Evolutionary conservation across 2,888 invertebrate genomes (phyloP), one percentile per base, ranked within the genome.

Genomic region (Galerucella nymphaeae): DNA sequence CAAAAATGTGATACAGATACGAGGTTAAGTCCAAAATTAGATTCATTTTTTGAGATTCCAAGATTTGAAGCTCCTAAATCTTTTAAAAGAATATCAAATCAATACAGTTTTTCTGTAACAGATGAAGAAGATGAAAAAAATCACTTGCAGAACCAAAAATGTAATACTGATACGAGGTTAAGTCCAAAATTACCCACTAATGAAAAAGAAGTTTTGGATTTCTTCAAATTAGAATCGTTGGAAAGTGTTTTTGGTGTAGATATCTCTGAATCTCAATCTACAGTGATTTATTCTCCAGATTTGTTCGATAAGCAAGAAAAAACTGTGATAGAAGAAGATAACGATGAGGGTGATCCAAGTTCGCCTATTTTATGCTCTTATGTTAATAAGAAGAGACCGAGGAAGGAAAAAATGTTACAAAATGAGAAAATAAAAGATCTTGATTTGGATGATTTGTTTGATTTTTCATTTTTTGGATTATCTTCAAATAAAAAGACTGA

Each of bases 21-120:
- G 41, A 62, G 68, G 53, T 45, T 5, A 71, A 71, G 30, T 13
- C 59, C 23, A 67, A 63, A 62, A 42, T 53, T 62, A 69, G 23
- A 23, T 23, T 23, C 23, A 23, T 23, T 23, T 1, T 42, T 75
- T 42, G 65, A 45, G 41, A 78, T 80, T 9, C 78, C 79, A 69
- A 66, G 57, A 16, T 84, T 80, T 71, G 73, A 80, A 73, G 77
- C 82, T 4, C 83, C 83, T 0, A 81, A 80, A 69, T 80, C 75
- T 71, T 78, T 80, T n/a, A 71, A 65, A 6, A 76, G 74, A 5
- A 20, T 82, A 42, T 67, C 82, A 53, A 75, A 76, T 41, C 80
- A 76, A 70, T 79, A 76, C 66, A 76, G 77, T 53, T 70, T 41
- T 11, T 78, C 79, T 14, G 70, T 78, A 11, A 65, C 71, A 55